Base-by-base conservation (phyloP, 2,797 vertebrate species). In the Sarcoramphus papa region DNA sequence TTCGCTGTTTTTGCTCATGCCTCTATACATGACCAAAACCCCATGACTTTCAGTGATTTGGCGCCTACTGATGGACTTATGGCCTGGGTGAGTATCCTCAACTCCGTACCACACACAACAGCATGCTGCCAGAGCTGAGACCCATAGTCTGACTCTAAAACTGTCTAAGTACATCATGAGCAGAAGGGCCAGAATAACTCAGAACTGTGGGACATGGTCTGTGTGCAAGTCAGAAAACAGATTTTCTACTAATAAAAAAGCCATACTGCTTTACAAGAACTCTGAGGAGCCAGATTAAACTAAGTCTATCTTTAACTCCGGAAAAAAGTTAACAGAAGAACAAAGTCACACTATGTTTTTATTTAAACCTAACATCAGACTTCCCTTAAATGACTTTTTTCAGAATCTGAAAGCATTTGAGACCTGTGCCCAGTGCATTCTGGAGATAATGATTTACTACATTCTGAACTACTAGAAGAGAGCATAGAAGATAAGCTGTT, bases 51-150 rank as follows among this genome's bases (percentile, higher is more conserved):
- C n/a, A 73, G 35, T n/a, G 35, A 64, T 48, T 6, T 56, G 50
- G 60, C 0, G 0, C 23, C 33, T 67, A 16, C 25, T 47, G 28
- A 12, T 5, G 24, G 22, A 24, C 4, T 43, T 3, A 21, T 0
- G 0, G 64, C 50, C 41, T 31, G 9, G 41, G 17, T 7, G 31
- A 87, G 31, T 2, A 27, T 6, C 85, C 79, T 83, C 78, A 80
- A 11, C 43, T 72, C 48, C 77, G 57, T 65, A 12, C 16, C 22
- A 31, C 69, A 27, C 50, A 11, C 47, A 40, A 14, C 77, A 27
- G 48, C 10, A 19, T 4, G 8, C 25, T 47, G 72, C 30, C 70
- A 57, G 33, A 65, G 35, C 30, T 0, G 0, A 31, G 59, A 63
- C 17, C 48, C 56, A 16, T 0, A 10, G 8, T 5, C 35, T 51